Conservation (phyloP, 2,888 invertebrate species). For the Eubasilissa splendida region DNA sequence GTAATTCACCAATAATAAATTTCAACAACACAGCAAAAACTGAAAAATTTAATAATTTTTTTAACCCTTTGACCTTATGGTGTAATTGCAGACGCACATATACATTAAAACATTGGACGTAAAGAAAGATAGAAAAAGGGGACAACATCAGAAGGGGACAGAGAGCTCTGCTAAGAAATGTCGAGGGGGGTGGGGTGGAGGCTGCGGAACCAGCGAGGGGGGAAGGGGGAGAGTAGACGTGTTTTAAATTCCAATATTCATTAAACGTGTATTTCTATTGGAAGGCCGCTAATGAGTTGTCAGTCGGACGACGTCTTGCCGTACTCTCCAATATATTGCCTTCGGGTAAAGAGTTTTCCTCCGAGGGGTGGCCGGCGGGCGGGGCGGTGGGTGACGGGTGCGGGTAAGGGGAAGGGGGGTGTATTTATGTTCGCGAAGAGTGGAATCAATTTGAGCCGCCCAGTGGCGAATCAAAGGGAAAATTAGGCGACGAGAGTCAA, state of each 20-base stretch:
- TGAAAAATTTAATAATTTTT: background rate
- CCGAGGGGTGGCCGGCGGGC: constrained; percentile 11
- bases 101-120: constrained; percentile 59
- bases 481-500: constrained; percentile 33
- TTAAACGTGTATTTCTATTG: constrained; percentile 59
- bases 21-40: too few relatives aligned
- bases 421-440: constrained; percentile 42
- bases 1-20: too few relatives aligned
- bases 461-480: constrained; percentile 45
- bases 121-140: constrained; percentile 59
- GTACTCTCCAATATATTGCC: constrained; percentile 48
- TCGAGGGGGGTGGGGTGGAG: constrained; percentile 45
- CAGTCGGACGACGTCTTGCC: constrained; percentile 57
- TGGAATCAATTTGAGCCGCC: constrained; percentile 46
- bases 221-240: constrained; percentile 56
- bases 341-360: constrained; percentile 48
- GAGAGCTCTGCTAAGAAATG: constrained; percentile 58
- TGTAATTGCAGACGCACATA: constrained; percentile 54
- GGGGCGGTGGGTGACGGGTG: background rate
- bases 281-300: constrained; percentile 59
- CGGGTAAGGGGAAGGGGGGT: constrained; percentile 3
- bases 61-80: constrained; percentile 44
- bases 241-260: constrained; percentile 59
- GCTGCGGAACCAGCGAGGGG: constrained; percentile 40
- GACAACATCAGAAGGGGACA: constrained; percentile 59